These are phyloP conservation scores for Cataglyphis livida DNA, from an alignment of 2,888 invertebrate species.

Conservation along the genomic window DNA sequence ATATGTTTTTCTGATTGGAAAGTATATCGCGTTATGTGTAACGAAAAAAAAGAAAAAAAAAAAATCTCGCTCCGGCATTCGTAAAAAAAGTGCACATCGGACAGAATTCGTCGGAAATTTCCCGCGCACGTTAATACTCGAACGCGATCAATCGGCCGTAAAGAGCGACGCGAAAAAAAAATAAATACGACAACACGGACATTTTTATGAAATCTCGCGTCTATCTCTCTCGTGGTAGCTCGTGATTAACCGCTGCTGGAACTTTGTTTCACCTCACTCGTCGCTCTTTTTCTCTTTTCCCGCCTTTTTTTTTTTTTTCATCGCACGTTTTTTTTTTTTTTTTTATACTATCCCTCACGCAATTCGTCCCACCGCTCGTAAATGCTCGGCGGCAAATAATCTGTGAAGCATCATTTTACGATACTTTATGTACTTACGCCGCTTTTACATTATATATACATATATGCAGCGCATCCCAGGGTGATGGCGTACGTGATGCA, in stretches of 20 bases:
- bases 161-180: conserved; percentile 29
- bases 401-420: conserved; percentile 47
- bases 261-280: background rate
- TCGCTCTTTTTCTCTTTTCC: background rate
- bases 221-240: conserved; percentile 4
- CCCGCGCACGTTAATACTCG: conserved; percentile 25
- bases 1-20: conserved; percentile 14
- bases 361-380: background rate
- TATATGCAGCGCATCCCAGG: conserved; percentile 79
- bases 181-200: conserved; percentile 31
- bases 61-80: background rate
- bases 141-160: conserved; percentile 38
- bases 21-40: conserved; percentile 3
- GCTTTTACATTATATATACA: conserved; percentile 56
- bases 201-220: conserved; percentile 45
- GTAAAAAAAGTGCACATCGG: conserved; percentile 30
- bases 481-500: conserved; percentile 82
- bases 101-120: conserved; percentile 17
- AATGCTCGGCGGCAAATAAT: conserved; percentile 47
- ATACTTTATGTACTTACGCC: conserved; percentile 41
- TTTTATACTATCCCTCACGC: background rate
- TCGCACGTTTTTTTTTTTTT: background rate
- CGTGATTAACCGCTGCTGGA: conserved; percentile 10
- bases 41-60: conserved; percentile 9
- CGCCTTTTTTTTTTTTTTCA: background rate